Percentiles rank a stretch among this genome's conserved stretches.
Conservation (phyloP, 2,113 vertebrate genomes). For the Chrysemys picta region DNA sequence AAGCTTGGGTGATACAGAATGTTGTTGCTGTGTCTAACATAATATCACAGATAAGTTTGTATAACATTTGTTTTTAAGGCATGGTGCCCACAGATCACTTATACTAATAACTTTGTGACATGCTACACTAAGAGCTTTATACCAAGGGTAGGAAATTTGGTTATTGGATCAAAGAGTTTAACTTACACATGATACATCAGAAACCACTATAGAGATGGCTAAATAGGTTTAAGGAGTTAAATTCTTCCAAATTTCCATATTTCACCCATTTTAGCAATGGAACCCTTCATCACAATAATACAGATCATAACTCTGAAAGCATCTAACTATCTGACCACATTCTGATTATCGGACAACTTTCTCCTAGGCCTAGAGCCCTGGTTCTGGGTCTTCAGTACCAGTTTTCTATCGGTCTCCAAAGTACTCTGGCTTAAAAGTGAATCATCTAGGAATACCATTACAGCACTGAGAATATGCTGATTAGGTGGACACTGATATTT, state of each 20-base stretch:
- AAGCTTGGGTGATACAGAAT: neutral
- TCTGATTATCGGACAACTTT: neutral
- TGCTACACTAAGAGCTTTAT: neutral
- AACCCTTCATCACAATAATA: neutral
- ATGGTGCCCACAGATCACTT: neutral
- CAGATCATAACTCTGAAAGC: neutral
- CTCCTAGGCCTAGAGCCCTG: neutral
- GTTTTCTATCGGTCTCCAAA: neutral
- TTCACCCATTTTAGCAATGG: neutral
- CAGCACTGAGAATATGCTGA: neutral
- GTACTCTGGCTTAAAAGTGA: neutral
- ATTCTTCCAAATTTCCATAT: neutral
- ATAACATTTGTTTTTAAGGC: conserved; percentile 1
- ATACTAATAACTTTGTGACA: neutral
- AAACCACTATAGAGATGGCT: neutral
- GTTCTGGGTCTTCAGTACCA: neutral
- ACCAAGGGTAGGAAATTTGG: neutral
- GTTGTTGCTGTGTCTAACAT: neutral
- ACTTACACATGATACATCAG: neutral
- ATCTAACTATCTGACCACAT: neutral
- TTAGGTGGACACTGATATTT: neutral
- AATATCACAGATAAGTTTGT: conserved; percentile 11
- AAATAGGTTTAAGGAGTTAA: neutral
- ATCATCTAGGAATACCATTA: neutral
- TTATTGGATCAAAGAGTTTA: neutral